A percentile compares a stretch with the other conserved stretches of the same genome.
phyloP scores from a whole-genome alignment of 2,888 invertebrate species.

The Aleiodes testaceus region DNA sequence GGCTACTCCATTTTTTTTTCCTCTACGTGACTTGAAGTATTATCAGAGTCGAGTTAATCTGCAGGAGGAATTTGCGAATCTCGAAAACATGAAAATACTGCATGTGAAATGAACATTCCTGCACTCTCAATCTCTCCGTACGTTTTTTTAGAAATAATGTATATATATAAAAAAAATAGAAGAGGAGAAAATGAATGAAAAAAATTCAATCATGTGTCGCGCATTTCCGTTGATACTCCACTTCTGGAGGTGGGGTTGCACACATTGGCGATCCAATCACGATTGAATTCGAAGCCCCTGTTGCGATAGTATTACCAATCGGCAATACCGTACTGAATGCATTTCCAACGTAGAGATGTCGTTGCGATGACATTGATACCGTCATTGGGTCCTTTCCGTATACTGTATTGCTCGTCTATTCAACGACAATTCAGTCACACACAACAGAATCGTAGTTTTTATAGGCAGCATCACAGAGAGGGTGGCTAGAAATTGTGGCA shows the following conservation, averaged over 20 bases:
- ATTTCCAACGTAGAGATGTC: conserved; percentile 14
- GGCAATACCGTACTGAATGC: conserved; percentile 12
- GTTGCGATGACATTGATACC: conserved; percentile 31
- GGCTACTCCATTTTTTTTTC: background rate
- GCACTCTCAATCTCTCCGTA: too few species aligned
- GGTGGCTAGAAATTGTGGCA: conserved; percentile 8
- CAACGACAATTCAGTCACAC: too few species aligned
- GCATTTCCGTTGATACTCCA: conserved; percentile 18
- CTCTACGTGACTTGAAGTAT: background rate
- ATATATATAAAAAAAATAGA: background rate
- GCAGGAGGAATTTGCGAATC: too few species aligned
- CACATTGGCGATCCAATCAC: conserved; percentile 33
- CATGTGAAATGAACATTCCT: too few species aligned
- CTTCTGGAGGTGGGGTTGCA: background rate
- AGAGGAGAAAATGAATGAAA: conserved; percentile 15
- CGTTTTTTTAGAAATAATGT: too few species aligned
- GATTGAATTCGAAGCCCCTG: conserved; percentile 36
- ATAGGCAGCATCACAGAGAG: conserved; percentile 18
- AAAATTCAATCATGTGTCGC: conserved; percentile 20
- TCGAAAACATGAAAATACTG: too few species aligned
- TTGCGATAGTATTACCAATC: conserved; percentile 33
- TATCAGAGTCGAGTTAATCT: background rate
- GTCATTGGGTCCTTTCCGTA: conserved; percentile 13
- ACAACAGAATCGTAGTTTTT: conserved; percentile 2
- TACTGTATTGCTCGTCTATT: background rate